A percentile compares a stretch with the other conserved stretches of the same genome.
phyloP scores from a whole-genome alignment of 2,888 invertebrate species.

The Cloeon dipterum region DNA sequence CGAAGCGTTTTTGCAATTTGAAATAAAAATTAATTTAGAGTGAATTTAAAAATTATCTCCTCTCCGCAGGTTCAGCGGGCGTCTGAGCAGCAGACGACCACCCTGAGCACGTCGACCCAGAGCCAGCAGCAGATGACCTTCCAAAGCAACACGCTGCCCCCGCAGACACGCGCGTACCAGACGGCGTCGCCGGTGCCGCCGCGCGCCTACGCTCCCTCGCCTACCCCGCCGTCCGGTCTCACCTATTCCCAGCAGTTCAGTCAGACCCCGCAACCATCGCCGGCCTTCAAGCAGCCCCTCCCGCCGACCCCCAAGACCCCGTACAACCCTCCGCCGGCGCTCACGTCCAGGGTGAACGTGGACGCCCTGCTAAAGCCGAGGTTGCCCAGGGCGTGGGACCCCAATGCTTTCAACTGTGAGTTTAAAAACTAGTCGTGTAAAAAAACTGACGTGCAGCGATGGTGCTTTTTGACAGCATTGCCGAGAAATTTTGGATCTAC shows the following conservation, averaged over 20 bases:
- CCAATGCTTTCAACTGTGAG: background rate
- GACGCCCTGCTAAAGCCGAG: background rate
- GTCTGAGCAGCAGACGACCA: too few relatives aligned
- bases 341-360: background rate
- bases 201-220: background rate
- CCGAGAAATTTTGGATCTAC: too few relatives aligned
- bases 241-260: conserved; percentile 1
- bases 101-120: too few relatives aligned
- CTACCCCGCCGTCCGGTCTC: background rate
- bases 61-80: too few relatives aligned
- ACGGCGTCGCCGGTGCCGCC: background rate
- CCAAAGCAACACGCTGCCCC: background rate
- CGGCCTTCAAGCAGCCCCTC: background rate
- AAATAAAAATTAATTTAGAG: too few relatives aligned
- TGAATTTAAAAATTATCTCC: too few relatives aligned
- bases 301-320: background rate
- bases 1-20: too few relatives aligned
- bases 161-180: background rate
- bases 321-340: background rate
- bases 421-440: too few relatives aligned
- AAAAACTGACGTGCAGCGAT: too few relatives aligned
- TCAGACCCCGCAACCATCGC: background rate
- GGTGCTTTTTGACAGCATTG: too few relatives aligned
- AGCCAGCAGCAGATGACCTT: background rate
- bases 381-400: background rate